Evolutionary conservation across 2,888 invertebrate genomes (phyloP), one percentile per base, ranked within the genome.

Genomic region (Ditula angustiorana): DNA sequence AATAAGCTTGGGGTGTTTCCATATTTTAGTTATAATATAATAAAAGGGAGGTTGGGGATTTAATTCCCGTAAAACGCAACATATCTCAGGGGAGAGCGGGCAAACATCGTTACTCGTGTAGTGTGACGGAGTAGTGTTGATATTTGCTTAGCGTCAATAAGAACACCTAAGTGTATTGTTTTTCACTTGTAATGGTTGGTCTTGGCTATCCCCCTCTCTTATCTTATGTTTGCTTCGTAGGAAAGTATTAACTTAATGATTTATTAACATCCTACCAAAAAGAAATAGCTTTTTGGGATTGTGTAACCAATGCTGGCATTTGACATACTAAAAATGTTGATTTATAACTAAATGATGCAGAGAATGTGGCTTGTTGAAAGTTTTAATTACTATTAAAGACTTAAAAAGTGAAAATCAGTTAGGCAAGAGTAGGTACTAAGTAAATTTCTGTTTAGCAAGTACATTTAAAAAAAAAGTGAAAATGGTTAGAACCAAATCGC

Each of bases 11-110:
- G 8, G 23, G 2, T 1, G 8, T 30, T 3, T 44, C 52, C 50
- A 73, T 74, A 76, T 78, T 71, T 74, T 74, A 79, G 44, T 56
- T 58, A 76, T 71, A 66, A 75, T 74, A 75, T 75, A 78, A 74
- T 72, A 78, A 69, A 73, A 78, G 80, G 78, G 79, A 78, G 77
- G 71, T 59, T 66, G 69, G 76, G 76, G 65, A 67, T 86, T 86
- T 89, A 90, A 89, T 90, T 88, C 85, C 81, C 83, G 83, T 90
- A 88, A 90, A 90, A 90, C 82, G 83, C 80, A 74, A 75, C 75
- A 75, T 78, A 84, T 90, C 90, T 88, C 90, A 74, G 79, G 88
- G 90, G 90, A 90, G 85, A 81, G 77, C 69, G 78, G 76, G 82
- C 78, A 89, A 89, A 90, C 85, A 89, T 88, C 83, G 81, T 89